Evolutionary conservation across 1,140 invertebrate genomes (phyloP).

Genomic region (Macrobrachium rosenbergii): DNA sequence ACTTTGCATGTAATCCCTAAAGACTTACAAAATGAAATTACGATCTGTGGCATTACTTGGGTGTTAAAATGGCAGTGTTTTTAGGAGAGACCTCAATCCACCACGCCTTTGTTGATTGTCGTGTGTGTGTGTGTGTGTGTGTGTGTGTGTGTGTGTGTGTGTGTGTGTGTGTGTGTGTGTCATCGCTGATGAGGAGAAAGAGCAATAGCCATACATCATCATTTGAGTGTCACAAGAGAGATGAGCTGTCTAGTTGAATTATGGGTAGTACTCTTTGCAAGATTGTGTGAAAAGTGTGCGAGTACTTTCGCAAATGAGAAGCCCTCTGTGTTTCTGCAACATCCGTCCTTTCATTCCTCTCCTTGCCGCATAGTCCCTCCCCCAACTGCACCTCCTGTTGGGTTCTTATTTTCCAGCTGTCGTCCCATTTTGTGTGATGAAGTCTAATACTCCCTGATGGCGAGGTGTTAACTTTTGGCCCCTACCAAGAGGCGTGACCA

Average conservation of each 20-base stretch:
- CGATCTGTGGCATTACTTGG: constrained; percentile 9
- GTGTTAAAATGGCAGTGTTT: not conserved
- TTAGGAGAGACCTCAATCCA: too few species aligned
- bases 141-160: too few species aligned
- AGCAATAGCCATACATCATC: not conserved
- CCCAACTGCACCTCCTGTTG: not conserved
- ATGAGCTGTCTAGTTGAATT: not conserved
- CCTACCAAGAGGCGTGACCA: not conserved
- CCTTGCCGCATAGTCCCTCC: too few species aligned
- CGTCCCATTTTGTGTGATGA: constrained; percentile 32
- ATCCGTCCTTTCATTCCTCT: too few species aligned
- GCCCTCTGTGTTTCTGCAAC: too few species aligned
- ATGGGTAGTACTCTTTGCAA: not conserved
- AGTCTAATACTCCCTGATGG: constrained; percentile 20
- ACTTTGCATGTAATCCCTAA: constrained; percentile 37
- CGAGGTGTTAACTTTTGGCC: constrained; percentile 28
- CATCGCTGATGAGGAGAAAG: not conserved
- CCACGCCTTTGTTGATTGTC: too few species aligned
- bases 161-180: too few species aligned
- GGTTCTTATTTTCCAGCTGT: constrained; percentile 45
- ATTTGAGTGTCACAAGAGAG: not conserved
- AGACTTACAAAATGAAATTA: constrained; percentile 32
- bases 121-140: too few species aligned
- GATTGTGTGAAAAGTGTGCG: not conserved
- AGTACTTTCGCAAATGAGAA: not conserved